These are phyloP conservation scores for Meiosimyza decipiens DNA, from an alignment of 2,888 invertebrate species.

Conservation along the genomic window DNA sequence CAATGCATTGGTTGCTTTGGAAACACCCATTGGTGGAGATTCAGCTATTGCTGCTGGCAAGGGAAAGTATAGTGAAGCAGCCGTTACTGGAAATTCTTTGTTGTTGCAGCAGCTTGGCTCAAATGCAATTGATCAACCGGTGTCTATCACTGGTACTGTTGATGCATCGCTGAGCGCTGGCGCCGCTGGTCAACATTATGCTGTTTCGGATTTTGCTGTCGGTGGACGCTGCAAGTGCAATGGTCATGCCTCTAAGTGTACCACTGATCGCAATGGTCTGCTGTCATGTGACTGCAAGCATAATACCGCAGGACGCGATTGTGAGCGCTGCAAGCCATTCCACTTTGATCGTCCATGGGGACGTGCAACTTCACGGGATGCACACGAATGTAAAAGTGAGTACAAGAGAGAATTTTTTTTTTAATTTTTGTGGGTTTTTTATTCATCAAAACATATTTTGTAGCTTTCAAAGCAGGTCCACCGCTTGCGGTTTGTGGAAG, in stretches of 20 bases:
- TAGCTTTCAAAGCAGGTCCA: too few species aligned
- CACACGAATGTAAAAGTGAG: conserved; percentile 99
- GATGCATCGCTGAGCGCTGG: conserved; percentile 37
- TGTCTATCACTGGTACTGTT: conserved; percentile 50
- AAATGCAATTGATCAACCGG: conserved; percentile 65
- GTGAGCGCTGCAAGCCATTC: conserved; percentile 98
- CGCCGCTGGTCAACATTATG: conserved; percentile 75
- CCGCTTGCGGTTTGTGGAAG: too few species aligned
- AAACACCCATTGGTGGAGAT: conserved; percentile 39
- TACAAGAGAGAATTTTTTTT: conserved; percentile 45
- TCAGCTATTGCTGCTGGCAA: conserved; percentile 54
- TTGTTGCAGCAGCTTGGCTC: conserved; percentile 51
- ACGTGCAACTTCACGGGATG: conserved; percentile 92
- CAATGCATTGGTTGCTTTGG: conserved; percentile 46
- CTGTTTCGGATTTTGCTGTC: conserved; percentile 96
- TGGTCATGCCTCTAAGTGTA: conserved; percentile 95
- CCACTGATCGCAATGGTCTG: conserved; percentile 77
- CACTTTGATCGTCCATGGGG: conserved; percentile 99
- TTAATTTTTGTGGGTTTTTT: conserved; percentile 1
- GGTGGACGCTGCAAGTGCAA: conserved; percentile 99
- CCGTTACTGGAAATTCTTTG: conserved; percentile 49
- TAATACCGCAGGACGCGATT: conserved; percentile 98
- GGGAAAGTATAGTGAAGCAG: conserved; percentile 61
- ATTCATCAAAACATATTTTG: too few species aligned
- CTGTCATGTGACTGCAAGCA: conserved; percentile 96